Evolutionary conservation across 2,113 vertebrate species (phyloP).

Genomic region (Vombatus ursinus): DNA sequence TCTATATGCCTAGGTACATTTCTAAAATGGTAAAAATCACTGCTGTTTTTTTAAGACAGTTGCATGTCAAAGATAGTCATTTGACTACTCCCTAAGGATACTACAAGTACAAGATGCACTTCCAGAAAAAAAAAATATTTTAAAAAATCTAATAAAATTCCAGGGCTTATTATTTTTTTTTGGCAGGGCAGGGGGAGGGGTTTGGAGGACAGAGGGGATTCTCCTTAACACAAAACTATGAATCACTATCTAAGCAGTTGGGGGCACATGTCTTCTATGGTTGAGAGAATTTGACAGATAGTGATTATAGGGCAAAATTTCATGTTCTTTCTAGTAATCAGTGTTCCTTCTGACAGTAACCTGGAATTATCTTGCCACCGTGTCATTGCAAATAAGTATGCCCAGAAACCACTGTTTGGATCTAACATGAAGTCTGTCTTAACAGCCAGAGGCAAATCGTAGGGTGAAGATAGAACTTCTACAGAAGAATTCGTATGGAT

Average conservation of each 20-base stretch:
- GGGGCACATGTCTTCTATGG: not conserved
- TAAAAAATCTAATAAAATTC: not conserved
- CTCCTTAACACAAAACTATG: constrained; percentile 9
- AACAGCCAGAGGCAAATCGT: constrained; percentile 67
- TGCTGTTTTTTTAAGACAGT: constrained; percentile 5
- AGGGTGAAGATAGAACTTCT: constrained; percentile 57
- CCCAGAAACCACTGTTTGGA: constrained; percentile 19
- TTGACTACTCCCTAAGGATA: not conserved
- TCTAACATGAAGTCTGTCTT: constrained; percentile 48
- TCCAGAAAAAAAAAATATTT: not conserved
- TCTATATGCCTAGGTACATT: not conserved
- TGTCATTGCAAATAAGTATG: constrained; percentile 52
- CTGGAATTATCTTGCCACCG: constrained; percentile 30
- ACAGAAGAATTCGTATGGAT: constrained; percentile 54
- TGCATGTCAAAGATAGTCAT: not conserved
- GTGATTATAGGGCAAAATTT: not conserved
- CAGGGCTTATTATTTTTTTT: not conserved
- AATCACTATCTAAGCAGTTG: constrained; percentile 18
- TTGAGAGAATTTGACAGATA: constrained; percentile 8
- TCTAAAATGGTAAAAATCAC: constrained; percentile 36
- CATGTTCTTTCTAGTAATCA: constrained; percentile 64
- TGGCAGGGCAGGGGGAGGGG: not conserved
- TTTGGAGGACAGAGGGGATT: not conserved
- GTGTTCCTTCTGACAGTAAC: constrained; percentile 11
- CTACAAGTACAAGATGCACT: not conserved